phyloP scores from a whole-genome alignment of 2,113 vertebrate species.

The Stigmatopora nigra region DNA sequence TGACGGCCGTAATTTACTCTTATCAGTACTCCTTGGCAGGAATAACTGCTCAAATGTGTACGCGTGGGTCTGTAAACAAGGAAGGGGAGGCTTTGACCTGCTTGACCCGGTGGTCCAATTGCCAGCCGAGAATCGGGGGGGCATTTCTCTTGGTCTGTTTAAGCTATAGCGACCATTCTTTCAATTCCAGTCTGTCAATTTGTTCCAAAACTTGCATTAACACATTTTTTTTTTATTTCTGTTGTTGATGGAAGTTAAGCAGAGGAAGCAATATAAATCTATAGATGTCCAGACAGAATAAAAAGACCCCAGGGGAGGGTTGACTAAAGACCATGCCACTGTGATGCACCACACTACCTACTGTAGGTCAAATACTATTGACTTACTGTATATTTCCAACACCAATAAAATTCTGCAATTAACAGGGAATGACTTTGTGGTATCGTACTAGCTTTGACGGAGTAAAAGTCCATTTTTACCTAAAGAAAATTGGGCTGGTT shows the following conservation, averaged over 20 bases:
- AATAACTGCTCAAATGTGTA: constrained; percentile 11
- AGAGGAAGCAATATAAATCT: background rate
- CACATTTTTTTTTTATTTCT: background rate
- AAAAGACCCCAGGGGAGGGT: background rate
- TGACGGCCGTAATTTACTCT: constrained; percentile 50
- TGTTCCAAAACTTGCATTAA: background rate
- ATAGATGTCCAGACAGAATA: background rate
- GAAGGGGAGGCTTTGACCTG: constrained; percentile 48
- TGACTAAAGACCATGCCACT: background rate
- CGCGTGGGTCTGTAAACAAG: constrained; percentile 22
- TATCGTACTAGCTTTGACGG: background rate
- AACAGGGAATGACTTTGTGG: background rate
- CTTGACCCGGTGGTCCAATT: constrained; percentile 32
- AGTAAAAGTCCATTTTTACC: background rate
- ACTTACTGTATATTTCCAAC: background rate
- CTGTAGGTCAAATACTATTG: background rate
- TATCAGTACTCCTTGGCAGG: constrained; percentile 62
- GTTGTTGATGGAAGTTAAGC: background rate
- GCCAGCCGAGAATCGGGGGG: constrained; percentile 31
- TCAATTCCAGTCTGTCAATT: constrained; percentile 28
- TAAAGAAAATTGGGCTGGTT: no score
- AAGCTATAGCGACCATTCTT: constrained; percentile 44
- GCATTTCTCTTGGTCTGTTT: constrained; percentile 80
- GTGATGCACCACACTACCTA: background rate
- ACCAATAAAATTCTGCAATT: background rate